Evolutionary conservation across 2,888 invertebrate species (phyloP), one percentile per base, ranked within the genome.

Genomic region (Timema podura): DNA sequence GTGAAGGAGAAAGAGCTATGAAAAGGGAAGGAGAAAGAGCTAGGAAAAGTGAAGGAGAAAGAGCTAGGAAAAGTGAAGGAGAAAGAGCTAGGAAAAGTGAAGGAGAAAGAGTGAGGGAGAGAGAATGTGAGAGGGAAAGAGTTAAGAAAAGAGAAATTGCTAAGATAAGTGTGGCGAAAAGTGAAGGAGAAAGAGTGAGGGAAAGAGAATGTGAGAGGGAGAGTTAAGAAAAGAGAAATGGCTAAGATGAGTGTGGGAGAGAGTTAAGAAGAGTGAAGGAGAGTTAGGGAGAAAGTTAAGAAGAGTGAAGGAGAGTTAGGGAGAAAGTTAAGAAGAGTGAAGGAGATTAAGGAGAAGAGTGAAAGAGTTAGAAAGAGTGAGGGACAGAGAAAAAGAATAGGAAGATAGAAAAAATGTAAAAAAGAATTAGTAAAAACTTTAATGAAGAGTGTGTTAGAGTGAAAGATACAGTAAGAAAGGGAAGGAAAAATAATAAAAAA

Each of bases 261-360:
- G 65, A 5, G 16, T 46, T 44, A 65, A 45, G 47, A 45, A 65
- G 7, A 65, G 65, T 45, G 65, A 65, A 44, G 6, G 65, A 65
- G 65, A 65, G 65, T n/a, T 15, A 65, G 65, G 44, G 65, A 65
- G 65, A 65, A 45, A 65, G 65, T 30, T 6, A 64, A 15, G 16
- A 15, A 2, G 44, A 64, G 64, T 11, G 44, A 44, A 5, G 15
- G 64, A 15, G 44, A 64, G 64, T 13, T 11, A 64, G 30, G 64
- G 30, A 64, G 64, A 64, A 5, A 15, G 44, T 11, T 2, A 64
- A 15, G 15, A 15, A 44, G 5, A 44, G 44, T 11, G 64, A 64
- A 64, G 64, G 5, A 64, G 64, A 64, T 2, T 11, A 2, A 64
- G 5, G 5, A 15, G 5, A 2, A 64, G 64, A 64, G 44, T 11